These are phyloP conservation scores for Autographa gamma DNA, from an alignment of 2,888 invertebrate species.

Conservation along the genomic window DNA sequence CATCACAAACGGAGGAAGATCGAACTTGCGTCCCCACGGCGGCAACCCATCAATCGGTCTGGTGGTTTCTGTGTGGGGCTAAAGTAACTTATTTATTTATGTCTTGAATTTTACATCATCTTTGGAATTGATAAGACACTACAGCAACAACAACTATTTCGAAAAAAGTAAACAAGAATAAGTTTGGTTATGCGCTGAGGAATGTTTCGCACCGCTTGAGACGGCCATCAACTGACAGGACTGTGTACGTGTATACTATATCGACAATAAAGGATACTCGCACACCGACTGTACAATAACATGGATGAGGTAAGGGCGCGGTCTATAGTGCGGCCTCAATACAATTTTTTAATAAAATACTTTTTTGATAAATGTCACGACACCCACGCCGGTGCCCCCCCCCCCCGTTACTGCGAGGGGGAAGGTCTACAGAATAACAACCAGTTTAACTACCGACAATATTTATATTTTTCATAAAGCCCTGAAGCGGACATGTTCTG, in stretches of 20 bases:
- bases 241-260: no score
- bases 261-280: no score
- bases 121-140: background rate
- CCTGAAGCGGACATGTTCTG: background rate
- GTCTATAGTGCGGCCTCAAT: constrained; percentile 2
- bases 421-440: background rate
- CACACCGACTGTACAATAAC: background rate
- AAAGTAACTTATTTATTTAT: background rate
- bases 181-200: no score
- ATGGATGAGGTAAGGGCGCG: background rate
- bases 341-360: constrained; percentile 11
- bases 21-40: no score
- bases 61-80: no score
- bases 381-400: background rate
- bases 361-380: constrained; percentile 17
- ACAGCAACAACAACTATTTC: background rate
- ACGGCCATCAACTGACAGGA: no score
- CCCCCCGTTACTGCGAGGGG: background rate
- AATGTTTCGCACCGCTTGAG: no score
- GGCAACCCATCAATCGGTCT: no score
- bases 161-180: no score
- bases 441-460: background rate
- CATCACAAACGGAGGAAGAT: no score
- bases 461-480: constrained; percentile 7
- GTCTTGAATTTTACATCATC: background rate